These are phyloP conservation scores for Euwallacea fornicatus DNA, from an alignment of 1,140 invertebrate species.

Conservation along the genomic window DNA sequence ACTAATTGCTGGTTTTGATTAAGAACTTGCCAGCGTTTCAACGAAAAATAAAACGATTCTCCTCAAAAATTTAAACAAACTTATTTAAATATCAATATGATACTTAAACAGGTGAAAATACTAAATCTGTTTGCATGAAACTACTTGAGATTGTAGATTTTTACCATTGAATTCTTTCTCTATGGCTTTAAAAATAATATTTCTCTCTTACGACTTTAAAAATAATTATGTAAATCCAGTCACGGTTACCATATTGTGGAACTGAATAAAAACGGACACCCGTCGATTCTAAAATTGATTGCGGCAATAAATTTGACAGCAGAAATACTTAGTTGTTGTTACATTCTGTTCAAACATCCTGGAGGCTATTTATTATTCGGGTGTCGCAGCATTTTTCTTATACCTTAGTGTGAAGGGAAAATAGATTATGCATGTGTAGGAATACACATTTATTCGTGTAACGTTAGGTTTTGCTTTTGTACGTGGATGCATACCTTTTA, in stretches of 20 bases:
- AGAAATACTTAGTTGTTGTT: constrained; percentile 21
- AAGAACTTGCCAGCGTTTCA: too few relatives aligned
- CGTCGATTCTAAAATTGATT: constrained; percentile 25
- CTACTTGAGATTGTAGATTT: too few relatives aligned
- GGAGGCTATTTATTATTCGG: constrained; percentile 6
- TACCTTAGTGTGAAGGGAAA: background rate
- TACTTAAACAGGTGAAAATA: too few relatives aligned
- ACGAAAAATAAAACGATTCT: too few relatives aligned
- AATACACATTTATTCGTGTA: background rate
- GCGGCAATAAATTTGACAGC: constrained; percentile 25
- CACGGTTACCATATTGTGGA: constrained; percentile 15
- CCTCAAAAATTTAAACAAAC: too few relatives aligned
- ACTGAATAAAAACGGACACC: constrained; percentile 26
- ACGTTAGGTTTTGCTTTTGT: too few relatives aligned
- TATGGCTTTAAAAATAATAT: too few relatives aligned
- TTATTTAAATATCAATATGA: too few relatives aligned
- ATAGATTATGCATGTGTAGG: constrained; percentile 2
- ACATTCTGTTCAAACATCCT: constrained; percentile 10
- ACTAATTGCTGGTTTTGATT: too few relatives aligned
- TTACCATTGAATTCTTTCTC: too few relatives aligned
- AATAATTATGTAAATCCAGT: constrained; percentile 18
- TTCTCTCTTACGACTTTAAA: constrained; percentile 7
- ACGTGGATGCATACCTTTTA: too few relatives aligned
- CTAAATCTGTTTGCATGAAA: too few relatives aligned
- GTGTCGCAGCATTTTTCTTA: constrained; percentile 16